Conservation (phyloP, 2,113 vertebrate species). For the Oryzias melastigma region DNA sequence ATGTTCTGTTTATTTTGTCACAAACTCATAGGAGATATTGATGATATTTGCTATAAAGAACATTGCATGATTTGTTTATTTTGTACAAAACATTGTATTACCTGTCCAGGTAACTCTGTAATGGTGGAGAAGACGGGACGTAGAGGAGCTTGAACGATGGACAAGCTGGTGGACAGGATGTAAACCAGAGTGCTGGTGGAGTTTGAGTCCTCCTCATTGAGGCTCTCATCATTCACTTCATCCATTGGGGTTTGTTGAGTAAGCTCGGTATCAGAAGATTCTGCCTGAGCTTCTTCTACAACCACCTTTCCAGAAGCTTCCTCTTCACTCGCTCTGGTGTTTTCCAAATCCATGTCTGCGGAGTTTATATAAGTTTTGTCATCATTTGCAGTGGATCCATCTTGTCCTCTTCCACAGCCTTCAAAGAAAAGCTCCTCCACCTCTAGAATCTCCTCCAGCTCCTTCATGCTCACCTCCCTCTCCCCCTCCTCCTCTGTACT, state of each 20-base stretch:
- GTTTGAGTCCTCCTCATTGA: constrained; percentile 49
- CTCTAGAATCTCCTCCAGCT: constrained; percentile 67
- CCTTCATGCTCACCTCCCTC: constrained; percentile 62
- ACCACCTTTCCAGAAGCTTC: neutral
- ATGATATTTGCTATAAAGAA: too few relatives aligned
- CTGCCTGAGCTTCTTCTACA: constrained; percentile 7
- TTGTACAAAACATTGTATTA: constrained; percentile 18
- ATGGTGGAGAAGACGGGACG: constrained; percentile 63
- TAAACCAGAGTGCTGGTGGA: constrained; percentile 53
- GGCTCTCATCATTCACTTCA: constrained; percentile 8
- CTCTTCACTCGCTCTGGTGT: constrained; percentile 1
- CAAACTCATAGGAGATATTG: too few relatives aligned
- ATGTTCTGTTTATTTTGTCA: too few relatives aligned
- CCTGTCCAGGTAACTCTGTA: constrained; percentile 69
- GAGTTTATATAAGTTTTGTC: constrained; percentile 10
- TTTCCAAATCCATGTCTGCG: constrained; percentile 15
- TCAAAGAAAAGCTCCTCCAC: constrained; percentile 66
- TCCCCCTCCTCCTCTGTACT: constrained; percentile 32
- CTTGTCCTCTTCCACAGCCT: constrained; percentile 55
- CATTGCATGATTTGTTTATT: too few relatives aligned
- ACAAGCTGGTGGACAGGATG: constrained; percentile 63
- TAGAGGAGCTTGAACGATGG: constrained; percentile 65
- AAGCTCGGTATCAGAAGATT: constrained; percentile 10
- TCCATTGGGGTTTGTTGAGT: constrained; percentile 8
- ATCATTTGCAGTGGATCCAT: constrained; percentile 13